Percentiles rank a stretch among this genome's conserved stretches.
These are phyloP conservation scores for Belgica antarctica DNA, from an alignment of 2,888 invertebrate genomes.

Conservation along the genomic window DNA sequence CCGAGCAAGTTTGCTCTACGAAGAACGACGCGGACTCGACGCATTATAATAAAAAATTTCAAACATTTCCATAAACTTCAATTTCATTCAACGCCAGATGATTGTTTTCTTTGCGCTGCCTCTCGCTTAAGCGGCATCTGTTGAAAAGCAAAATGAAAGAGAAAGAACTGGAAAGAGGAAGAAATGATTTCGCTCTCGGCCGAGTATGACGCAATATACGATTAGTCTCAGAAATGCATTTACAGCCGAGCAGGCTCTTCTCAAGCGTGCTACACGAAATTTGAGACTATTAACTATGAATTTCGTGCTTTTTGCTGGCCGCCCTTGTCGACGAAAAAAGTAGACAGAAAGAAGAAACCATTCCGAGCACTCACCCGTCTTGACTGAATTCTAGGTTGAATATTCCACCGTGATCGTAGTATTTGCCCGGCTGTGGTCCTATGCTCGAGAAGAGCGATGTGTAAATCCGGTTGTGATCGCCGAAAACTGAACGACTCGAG, in stretches of 20 bases:
- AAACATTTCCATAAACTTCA: too few relatives aligned
- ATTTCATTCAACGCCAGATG: too few relatives aligned
- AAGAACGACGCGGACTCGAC: too few relatives aligned
- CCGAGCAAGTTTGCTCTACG: too few relatives aligned
- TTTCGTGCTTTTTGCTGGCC: background rate
- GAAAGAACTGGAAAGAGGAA: too few relatives aligned
- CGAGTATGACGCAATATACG: background rate
- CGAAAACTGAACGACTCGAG: background rate
- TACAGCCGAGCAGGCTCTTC: too few relatives aligned
- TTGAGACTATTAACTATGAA: too few relatives aligned
- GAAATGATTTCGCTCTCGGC: background rate
- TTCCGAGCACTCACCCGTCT: conserved; percentile 15
- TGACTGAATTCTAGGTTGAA: conserved; percentile 25
- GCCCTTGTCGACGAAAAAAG: background rate
- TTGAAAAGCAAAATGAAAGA: background rate
- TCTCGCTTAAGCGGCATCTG: background rate
- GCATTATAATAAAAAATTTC: too few relatives aligned
- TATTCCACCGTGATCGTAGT: conserved; percentile 11
- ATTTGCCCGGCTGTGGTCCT: background rate
- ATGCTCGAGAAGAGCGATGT: conserved; percentile 7
- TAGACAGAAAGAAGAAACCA: background rate
- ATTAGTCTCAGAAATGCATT: background rate
- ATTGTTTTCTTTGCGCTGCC: background rate
- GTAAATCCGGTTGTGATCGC: background rate
- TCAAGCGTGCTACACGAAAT: too few relatives aligned